Evolutionary conservation across 1,140 invertebrate species (phyloP), one percentile per base, ranked within the genome.

Genomic region (Drosophila malerkotliana): DNA sequence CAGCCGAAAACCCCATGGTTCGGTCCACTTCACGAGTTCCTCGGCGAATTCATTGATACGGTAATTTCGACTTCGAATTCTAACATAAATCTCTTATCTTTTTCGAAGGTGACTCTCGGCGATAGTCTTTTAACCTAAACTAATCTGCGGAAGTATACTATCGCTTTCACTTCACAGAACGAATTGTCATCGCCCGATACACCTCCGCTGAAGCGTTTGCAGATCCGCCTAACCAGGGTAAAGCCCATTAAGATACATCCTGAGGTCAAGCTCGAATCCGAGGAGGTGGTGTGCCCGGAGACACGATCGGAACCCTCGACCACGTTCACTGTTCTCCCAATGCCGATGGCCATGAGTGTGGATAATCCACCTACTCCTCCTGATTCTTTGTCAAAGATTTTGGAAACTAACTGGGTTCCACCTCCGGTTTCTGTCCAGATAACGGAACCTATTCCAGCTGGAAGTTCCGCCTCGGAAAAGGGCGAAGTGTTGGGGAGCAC

Each of bases 1-100:
- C 64, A 32, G 4, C 76, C 83, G 1, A 87, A 73, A 28, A 51
- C 63, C 14, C 12, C 64, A 6, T 87, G 83, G 83, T 87, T 87
- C 51, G 49, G 45, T 0, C 79, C 82, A 1, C 15, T 87, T 2
- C 66, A 87, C 47, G 30, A 51, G n/a, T 79, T 88, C 32, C 34
- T 87, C 2, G 72, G 62, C 0, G 61, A 61, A 12, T 76, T 62
- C 28, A 12, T 79, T 2, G 75, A 83, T 12, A 64, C 56, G 79
- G 82, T 88, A 88, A 41, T 14, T 44, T 2, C 12, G 10, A 3
- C 1, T 37, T 2, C 12, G 10, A 3, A 4, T n/a, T 37, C 34
- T 37, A 37, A 37, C 34, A 10, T 12, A 37, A 37, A 12, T 37
- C 34, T 37, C 10, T 2, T 34, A 37, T 37, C 12, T 37, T 1